phyloP scores from a whole-genome alignment of 2,888 invertebrate genomes.

The Phengaris alcon region DNA sequence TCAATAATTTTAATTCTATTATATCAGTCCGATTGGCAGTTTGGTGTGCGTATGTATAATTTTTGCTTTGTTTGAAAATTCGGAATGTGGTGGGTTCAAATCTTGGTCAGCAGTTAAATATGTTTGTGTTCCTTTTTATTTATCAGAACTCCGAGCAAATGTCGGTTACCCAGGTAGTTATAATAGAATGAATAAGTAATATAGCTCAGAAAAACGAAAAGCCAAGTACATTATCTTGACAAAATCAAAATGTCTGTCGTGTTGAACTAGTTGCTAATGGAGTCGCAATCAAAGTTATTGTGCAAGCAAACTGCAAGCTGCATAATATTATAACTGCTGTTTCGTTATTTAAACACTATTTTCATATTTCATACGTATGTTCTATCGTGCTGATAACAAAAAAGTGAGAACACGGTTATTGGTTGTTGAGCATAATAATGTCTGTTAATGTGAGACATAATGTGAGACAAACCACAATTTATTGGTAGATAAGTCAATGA shows the following conservation, averaged over 20 bases:
- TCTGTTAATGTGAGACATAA: conserved; percentile 20
- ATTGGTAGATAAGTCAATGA: conserved; percentile 26
- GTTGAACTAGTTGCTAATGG: neutral
- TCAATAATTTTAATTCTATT: too few species aligned
- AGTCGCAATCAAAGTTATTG: too few species aligned
- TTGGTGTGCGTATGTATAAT: too few species aligned
- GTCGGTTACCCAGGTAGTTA: too few species aligned
- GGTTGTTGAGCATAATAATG: conserved; percentile 25
- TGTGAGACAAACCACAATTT: conserved; percentile 18
- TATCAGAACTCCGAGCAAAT: too few species aligned
- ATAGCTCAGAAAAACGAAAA: neutral
- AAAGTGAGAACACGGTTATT: conserved; percentile 30
- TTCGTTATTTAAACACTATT: neutral
- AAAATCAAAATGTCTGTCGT: conserved; percentile 13
- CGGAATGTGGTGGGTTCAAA: too few species aligned
- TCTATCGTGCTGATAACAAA: conserved; percentile 21
- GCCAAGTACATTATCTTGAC: neutral
- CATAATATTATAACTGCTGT: neutral
- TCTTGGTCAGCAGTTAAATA: too few species aligned
- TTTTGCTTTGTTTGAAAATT: too few species aligned
- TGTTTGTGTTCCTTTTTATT: too few species aligned
- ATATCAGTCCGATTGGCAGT: too few species aligned
- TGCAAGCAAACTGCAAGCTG: neutral
- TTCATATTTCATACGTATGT: neutral
- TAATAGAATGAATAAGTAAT: neutral